A percentile compares a stretch with the other conserved stretches of the same genome.
These are phyloP conservation scores for Leucania comma DNA, from an alignment of 2,888 invertebrate genomes.

Conservation along the genomic window DNA sequence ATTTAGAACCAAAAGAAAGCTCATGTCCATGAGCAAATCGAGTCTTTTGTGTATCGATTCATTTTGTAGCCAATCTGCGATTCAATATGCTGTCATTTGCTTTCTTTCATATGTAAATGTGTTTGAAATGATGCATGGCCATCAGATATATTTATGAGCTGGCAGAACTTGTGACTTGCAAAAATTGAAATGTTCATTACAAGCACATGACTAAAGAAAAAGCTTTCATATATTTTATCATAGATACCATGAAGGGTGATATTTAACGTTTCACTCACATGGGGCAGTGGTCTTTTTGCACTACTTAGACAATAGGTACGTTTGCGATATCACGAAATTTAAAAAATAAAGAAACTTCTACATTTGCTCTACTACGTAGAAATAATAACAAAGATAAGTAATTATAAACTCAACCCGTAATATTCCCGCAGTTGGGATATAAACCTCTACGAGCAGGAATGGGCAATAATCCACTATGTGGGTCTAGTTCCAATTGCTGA, in stretches of 20 bases:
- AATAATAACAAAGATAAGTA: too few relatives aligned
- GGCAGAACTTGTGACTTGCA: conserved; percentile 1
- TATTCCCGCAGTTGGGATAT: too few relatives aligned
- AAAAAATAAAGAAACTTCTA: neutral
- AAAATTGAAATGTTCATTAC: neutral
- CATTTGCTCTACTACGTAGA: too few relatives aligned
- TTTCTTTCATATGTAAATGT: conserved; percentile 19
- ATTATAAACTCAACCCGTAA: too few relatives aligned
- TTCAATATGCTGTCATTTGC: neutral
- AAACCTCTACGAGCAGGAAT: too few relatives aligned
- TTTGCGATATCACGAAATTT: neutral
- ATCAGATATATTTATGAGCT: conserved; percentile 18
- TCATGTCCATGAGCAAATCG: neutral
- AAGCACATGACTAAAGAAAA: neutral
- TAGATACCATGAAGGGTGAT: neutral
- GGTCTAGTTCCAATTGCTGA: too few relatives aligned
- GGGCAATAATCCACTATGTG: too few relatives aligned
- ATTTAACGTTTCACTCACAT: neutral
- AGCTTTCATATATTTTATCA: conserved; percentile 4
- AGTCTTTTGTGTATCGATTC: neutral
- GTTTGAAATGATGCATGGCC: conserved; percentile 25
- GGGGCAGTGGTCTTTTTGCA: neutral
- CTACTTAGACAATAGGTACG: too few relatives aligned
- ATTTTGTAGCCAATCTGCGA: conserved; percentile 1
- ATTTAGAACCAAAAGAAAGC: neutral